Percentiles rank a stretch among this genome's conserved stretches.
Evolutionary conservation across 2,113 vertebrate species (phyloP).

Genomic region (Sinocyclocheilus anshuiensis): DNA sequence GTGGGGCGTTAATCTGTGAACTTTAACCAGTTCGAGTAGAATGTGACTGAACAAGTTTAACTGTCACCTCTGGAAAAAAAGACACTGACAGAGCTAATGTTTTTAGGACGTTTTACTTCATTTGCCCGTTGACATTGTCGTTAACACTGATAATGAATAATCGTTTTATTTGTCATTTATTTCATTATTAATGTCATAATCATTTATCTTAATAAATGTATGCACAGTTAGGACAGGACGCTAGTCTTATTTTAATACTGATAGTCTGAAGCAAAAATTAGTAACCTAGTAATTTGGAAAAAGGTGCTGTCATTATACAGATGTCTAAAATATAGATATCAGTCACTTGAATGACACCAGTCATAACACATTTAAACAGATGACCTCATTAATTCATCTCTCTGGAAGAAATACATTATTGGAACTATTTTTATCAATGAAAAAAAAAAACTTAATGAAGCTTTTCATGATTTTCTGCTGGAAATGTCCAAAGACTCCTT

Average conservation of each 20-base stretch:
- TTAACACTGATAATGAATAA: not conserved
- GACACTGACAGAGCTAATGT: not conserved
- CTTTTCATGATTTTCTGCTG: not conserved
- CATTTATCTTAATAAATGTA: not conserved
- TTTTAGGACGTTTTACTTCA: not conserved
- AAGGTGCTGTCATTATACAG: not conserved
- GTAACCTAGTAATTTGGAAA: not conserved
- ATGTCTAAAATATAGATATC: no score
- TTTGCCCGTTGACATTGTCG: not conserved
- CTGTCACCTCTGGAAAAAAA: not conserved
- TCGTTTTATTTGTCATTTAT: not conserved
- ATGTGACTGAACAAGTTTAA: constrained; percentile 55
- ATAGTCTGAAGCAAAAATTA: not conserved
- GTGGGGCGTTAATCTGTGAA: constrained; percentile 48
- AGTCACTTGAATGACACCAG: not conserved
- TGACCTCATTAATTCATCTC: not conserved
- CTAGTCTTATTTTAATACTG: not conserved
- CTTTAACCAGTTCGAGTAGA: constrained; percentile 47
- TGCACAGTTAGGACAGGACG: not conserved
- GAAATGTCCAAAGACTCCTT: not conserved
- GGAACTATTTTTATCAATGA: not conserved
- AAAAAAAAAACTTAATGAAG: not conserved
- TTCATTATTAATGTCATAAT: not conserved
- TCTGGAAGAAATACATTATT: not conserved
- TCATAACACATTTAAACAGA: not conserved